A percentile compares a stretch with the other conserved stretches of the same genome.
These are phyloP conservation scores for Malurus elegans DNA, from an alignment of 2,113 vertebrate genomes.

Conservation along the genomic window DNA sequence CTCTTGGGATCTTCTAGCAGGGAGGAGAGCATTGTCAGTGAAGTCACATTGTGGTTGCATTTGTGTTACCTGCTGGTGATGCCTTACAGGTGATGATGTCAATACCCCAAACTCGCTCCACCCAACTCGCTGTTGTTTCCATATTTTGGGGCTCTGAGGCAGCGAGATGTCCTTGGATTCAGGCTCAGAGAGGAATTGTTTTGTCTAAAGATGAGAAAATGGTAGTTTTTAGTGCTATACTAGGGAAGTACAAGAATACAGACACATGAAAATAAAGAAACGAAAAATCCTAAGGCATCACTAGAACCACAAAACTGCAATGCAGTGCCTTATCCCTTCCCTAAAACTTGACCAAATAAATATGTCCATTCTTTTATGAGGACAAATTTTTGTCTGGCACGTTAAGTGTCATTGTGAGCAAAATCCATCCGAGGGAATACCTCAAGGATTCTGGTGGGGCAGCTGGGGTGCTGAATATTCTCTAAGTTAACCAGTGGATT, in stretches of 20 bases:
- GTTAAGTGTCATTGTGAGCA: not conserved
- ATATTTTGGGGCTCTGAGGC: too few species aligned
- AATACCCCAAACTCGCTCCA: too few species aligned
- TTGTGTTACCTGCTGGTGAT: not conserved
- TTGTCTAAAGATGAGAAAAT: too few species aligned
- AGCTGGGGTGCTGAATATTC: not conserved
- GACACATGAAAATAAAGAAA: too few species aligned
- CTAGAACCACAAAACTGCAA: not conserved
- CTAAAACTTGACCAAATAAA: not conserved
- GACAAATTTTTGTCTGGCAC: not conserved
- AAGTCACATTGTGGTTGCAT: not conserved
- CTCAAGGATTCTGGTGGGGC: not conserved
- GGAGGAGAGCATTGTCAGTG: not conserved
- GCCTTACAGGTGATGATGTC: too few species aligned
- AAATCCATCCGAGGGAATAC: not conserved
- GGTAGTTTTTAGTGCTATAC: too few species aligned
- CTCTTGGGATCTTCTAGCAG: not conserved
- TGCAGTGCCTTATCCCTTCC: not conserved
- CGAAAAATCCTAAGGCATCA: too few species aligned
- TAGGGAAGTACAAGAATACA: too few species aligned
- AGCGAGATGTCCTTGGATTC: too few species aligned
- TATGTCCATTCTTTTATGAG: not conserved
- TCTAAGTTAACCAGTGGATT: too few species aligned
- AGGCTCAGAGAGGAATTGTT: too few species aligned
- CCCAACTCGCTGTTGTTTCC: too few species aligned